Evolutionary conservation across 2,113 vertebrate genomes (phyloP), one percentile per base, ranked within the genome.

Genomic region (Saccopteryx bilineata): DNA sequence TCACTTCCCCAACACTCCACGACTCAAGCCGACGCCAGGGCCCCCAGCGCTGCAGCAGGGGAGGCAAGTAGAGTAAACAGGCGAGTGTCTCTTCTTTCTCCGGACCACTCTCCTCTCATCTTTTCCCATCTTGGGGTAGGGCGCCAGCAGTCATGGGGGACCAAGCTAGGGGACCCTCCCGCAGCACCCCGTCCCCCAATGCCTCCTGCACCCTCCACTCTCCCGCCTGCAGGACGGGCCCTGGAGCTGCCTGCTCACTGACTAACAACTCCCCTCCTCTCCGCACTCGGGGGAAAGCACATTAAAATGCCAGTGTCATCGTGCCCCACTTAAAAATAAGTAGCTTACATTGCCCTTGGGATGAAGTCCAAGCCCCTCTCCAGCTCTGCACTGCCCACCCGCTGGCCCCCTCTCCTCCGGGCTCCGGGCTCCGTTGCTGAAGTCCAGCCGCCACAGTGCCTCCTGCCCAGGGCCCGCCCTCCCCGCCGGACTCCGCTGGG

Each of bases 21-120:
- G 0, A 0, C 33, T 9, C 39, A 12, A 15, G 7, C 28, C 0
- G 3, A 18, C 0, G 12, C 56, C 2, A n/a, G 65, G 5, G 4
- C n/a, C 33, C 91, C 58, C 13, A 0, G 7, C 48, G 52, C 68
- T 24, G 9, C 26, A 12, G 10, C 7, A 6, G 28, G 72, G 58
- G 54, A 54, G 24, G 24, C 58, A 21, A 50, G 4, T 0, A 7
- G 23, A 54, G 58, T 39, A 5, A 21, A 50, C 50, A 4, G 4
- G 58, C 21, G 0, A 7, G 28, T 11, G 26, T 23, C 61, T 65
- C 66, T 23, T 8, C 33, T 52, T 17, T 7, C 23, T 33, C 54
- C 5, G 13, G 48, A 28, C n/a, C 39, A 18, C 4, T 2, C 54
- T 60, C 48, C 52, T 71, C 50, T 19, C 15, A 0, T 14, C 54